phyloP scores from a whole-genome alignment of 2,113 vertebrate genomes.

The Lipotes vexillifer region DNA sequence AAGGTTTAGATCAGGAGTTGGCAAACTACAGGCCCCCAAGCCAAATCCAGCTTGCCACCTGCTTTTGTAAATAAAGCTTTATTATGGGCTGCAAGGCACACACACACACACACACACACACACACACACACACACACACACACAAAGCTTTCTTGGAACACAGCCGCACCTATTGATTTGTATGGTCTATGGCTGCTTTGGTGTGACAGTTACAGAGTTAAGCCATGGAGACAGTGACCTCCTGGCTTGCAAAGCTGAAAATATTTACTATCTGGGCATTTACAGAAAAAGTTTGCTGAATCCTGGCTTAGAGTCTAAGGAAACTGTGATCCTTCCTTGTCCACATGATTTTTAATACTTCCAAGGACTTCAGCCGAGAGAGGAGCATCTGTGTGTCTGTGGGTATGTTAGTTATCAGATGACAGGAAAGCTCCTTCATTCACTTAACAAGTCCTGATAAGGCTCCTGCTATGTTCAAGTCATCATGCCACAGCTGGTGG shows the following conservation, averaged over 20 bases:
- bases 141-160: neutral
- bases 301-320: neutral
- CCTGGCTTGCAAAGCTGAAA: neutral
- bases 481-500: neutral
- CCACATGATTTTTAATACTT: neutral
- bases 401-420: too few relatives aligned
- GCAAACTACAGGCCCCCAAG: accelerated
- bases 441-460: neutral
- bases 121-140: too few relatives aligned
- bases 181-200: neutral
- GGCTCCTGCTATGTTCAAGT: accelerated
- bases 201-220: neutral
- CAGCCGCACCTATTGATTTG: neutral
- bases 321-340: neutral
- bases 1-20: neutral
- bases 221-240: neutral
- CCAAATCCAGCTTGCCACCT: neutral
- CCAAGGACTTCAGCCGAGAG: neutral
- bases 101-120: accelerated
- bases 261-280: neutral
- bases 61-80: neutral
- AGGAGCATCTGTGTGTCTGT: neutral
- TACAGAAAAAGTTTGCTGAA: neutral
- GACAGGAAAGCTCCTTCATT: neutral
- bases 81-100: too few relatives aligned